Evolutionary conservation across 2,113 vertebrate genomes (phyloP), one percentile per base, ranked within the genome.

Genomic region (Corythornis vintsioides): DNA sequence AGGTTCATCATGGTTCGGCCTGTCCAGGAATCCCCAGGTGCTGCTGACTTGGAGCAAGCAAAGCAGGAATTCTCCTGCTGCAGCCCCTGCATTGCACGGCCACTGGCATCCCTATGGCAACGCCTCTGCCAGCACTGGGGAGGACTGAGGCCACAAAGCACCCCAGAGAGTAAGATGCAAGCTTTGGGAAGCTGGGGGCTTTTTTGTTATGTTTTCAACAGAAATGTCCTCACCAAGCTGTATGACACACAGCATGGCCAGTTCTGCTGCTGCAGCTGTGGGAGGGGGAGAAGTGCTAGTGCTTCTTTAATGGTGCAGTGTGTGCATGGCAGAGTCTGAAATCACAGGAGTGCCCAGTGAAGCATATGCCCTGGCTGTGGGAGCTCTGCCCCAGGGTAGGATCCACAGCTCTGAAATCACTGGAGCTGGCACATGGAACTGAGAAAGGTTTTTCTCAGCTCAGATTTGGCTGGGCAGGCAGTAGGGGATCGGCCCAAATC

Each of bases 261-360:
- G 52, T 5, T 47, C 47, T 74, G 59, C 29, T 24, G 1, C 1
- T 0, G 83, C 67, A 59, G 75, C 6, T 1, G 52, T 1, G 2
- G 56, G 47, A 73, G 53, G 1, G 19, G 43, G 12, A 19, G 55
- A 72, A 53, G 66, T 7, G 31, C 12, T 3, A 1, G 35, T 2
- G 47, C 47, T 52, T 24, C 59, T 45, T 60, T 10, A 33, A 1
- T 3, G 29, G 2, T 0, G 13, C 24, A 16, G 52, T 9, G 4
- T 31, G 52, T 28, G 78, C 50, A 3, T 28, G 5, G 86, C 73
- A 2, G 9, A 7, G 38, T 9, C 38, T 38, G 38, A 38, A 38
- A 38, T 38, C 0, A 0, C 47, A 24, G 85, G 22, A 55, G 11
- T 15, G 56, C 33, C 52, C 64, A 21, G 55, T 2, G 47, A 48